These are phyloP conservation scores for Pyrrhia umbra DNA, from an alignment of 2,888 invertebrate genomes.

Conservation along the genomic window DNA sequence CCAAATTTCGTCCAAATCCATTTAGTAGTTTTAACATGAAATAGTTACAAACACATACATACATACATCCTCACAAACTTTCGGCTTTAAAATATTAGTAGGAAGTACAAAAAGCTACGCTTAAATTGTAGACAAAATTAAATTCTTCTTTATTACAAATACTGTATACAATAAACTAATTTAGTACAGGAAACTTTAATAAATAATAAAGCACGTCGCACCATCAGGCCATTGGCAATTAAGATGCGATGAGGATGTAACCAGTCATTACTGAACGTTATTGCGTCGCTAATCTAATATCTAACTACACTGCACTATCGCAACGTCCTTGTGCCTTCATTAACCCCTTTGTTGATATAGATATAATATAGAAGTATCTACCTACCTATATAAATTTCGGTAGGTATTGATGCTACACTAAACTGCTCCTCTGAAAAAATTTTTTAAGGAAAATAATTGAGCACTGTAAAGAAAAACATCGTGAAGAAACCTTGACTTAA, in stretches of 20 bases:
- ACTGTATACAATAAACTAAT: background rate
- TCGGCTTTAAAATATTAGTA: no score
- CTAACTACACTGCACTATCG: conserved; percentile 11
- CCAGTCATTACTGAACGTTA: conserved; percentile 33
- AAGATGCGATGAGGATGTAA: conserved; percentile 16
- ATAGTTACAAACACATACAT: no score
- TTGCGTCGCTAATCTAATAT: conserved; percentile 31
- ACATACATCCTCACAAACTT: no score
- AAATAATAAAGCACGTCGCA: conserved; percentile 14
- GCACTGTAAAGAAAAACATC: no score
- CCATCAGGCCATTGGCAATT: conserved; percentile 27
- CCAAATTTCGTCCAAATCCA: no score
- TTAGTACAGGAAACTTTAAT: conserved; percentile 12
- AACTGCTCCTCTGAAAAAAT: no score
- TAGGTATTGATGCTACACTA: no score
- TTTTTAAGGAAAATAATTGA: no score
- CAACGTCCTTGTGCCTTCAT: background rate
- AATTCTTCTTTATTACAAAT: background rate
- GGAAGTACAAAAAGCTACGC: background rate
- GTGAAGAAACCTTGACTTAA: no score
- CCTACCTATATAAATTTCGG: no score
- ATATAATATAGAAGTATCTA: background rate
- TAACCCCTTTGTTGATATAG: background rate
- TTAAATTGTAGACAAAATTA: background rate
- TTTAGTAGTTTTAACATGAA: no score